phyloP scores from a whole-genome alignment of 2,888 invertebrate genomes.

The Drosophila recens region DNA sequence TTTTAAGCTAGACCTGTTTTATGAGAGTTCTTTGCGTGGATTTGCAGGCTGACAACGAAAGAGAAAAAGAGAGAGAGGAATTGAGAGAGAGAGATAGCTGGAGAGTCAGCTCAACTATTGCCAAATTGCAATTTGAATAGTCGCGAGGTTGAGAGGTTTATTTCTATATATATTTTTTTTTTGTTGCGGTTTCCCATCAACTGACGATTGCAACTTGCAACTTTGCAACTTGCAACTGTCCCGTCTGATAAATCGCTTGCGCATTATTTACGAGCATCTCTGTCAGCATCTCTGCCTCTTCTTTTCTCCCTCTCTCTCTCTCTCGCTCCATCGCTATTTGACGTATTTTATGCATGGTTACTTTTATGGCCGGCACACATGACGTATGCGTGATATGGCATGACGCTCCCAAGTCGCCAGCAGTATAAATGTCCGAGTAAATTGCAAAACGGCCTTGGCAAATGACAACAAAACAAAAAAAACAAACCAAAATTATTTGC shows the following conservation, averaged over 20 bases:
- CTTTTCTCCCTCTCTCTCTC: neutral
- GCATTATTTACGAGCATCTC: conserved; percentile 63
- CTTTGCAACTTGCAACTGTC: conserved; percentile 52
- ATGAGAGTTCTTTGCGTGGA: conserved; percentile 35
- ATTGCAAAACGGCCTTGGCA: conserved; percentile 52
- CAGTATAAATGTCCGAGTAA: conserved; percentile 17
- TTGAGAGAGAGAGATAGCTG: neutral
- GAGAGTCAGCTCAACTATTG: conserved; percentile 50
- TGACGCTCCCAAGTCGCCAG: conserved; percentile 27
- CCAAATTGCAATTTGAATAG: conserved; percentile 68
- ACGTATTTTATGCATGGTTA: conserved; percentile 58
- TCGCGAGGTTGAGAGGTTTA: conserved; percentile 15
- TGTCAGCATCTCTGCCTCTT: conserved; percentile 1
- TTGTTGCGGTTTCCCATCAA: conserved; percentile 1
- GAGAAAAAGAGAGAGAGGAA: neutral
- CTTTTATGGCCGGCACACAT: conserved; percentile 65
- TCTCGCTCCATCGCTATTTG: conserved; percentile 12
- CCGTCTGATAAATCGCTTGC: conserved; percentile 64
- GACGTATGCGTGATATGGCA: conserved; percentile 70
- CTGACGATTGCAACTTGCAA: conserved; percentile 25
- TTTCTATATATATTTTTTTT: neutral
- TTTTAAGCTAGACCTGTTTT: conserved; percentile 34
- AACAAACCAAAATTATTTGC: neutral
- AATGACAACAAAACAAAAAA: neutral
- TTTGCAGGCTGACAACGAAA: neutral